Evolutionary conservation across 2,888 invertebrate genomes (phyloP), one percentile per base, ranked within the genome.

Genomic region (Athripsodes cinereus): DNA sequence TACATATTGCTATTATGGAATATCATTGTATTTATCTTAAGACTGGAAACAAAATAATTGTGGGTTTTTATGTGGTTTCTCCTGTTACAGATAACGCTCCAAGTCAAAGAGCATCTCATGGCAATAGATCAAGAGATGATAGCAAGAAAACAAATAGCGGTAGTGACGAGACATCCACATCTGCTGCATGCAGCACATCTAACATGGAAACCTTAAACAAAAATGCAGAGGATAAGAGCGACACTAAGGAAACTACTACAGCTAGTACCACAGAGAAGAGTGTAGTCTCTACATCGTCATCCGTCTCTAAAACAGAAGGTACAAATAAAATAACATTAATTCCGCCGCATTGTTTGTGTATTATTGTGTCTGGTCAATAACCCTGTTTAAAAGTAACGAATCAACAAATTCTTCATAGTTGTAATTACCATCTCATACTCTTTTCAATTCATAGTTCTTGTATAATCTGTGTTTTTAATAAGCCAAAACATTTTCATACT

Each of bases 21-120:
- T n/a, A n/a, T n/a, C n/a, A n/a, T n/a, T n/a, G n/a, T 3, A 26
- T 26, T 26, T 26, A 26, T 26, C 26, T 26, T 26, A 26, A 26
- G 26, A 26, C 5, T 26, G 26, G 3, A 26, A 26, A 10, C 26
- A 26, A 26, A 26, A 10, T 10, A 26, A 26, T 26, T 10, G 3
- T 3, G 26, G 26, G 26, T 6, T 26, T 26, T 6, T 26, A 26
- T 26, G 26, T 26, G 26, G 3, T 6, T 6, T 3, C 46, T 54
- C 22, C 2, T 44, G n/a, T 62, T 59, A 13, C 50, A 61, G 61
- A 63, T 58, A 62, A 53, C 47, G 47, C 50, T 21, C 46, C 67
- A 70, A 74, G 72, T 70, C 69, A 71, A 67, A 75, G 74, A 73
- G 69, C 70, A 65, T 66, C 73, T 67, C 72, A 74, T 67, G 65